These are phyloP conservation scores for Dicaeum eximium DNA, from an alignment of 2,113 vertebrate species.

Conservation along the genomic window DNA sequence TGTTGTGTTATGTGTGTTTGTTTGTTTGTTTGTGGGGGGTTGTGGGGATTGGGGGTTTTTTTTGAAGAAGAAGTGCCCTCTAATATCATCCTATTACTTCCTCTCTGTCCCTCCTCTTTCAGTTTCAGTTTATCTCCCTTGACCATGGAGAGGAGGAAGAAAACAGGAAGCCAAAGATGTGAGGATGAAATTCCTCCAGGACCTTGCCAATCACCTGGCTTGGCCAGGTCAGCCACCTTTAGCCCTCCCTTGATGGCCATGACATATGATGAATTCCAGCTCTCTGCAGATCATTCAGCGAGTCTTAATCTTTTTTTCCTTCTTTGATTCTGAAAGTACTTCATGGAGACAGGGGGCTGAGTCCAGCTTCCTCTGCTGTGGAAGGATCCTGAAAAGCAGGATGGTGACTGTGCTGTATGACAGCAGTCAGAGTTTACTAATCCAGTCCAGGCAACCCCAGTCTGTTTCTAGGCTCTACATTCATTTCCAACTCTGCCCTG, in stretches of 20 bases:
- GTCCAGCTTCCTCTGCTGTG: neutral
- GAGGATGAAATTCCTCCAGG: neutral
- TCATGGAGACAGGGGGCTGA: neutral
- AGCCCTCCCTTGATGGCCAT: neutral
- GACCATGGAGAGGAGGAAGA: neutral
- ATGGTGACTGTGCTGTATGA: neutral
- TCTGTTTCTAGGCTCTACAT: neutral
- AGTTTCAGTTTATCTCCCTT: neutral
- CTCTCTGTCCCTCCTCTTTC: neutral
- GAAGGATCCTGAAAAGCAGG: conserved; percentile 4
- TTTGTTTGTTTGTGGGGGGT: neutral
- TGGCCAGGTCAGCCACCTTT: neutral
- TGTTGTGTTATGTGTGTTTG: neutral
- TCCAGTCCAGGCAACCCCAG: neutral
- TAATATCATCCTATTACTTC: neutral
- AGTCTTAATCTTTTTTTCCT: neutral
- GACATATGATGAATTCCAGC: neutral
- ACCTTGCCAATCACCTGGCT: neutral
- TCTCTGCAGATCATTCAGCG: neutral
- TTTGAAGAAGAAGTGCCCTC: neutral
- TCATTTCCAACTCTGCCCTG: neutral
- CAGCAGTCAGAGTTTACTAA: neutral
- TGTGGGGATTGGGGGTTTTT: rapidly evolving
- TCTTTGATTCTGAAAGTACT: neutral
- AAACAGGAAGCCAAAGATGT: neutral